Percentiles rank a stretch among this genome's conserved stretches.
These are phyloP conservation scores for Platichthys stellatus DNA, from an alignment of 2,113 vertebrate genomes.

Conservation along the genomic window DNA sequence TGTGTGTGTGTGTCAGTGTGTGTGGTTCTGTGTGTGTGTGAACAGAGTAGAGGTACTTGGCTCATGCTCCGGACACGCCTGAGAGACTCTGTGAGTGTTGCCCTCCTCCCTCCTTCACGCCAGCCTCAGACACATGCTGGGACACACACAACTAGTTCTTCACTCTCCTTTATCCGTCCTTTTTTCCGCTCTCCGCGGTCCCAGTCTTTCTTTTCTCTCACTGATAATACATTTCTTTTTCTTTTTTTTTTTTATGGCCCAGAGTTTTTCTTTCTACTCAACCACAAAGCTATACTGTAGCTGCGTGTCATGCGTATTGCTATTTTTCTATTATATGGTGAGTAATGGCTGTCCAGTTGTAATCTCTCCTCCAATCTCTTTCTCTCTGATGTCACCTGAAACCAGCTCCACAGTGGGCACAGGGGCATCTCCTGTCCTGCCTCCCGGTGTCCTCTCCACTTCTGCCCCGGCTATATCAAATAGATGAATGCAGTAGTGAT, in stretches of 20 bases:
- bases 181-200: conserved; percentile 17
- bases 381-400: conserved; percentile 28
- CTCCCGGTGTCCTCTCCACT: conserved; percentile 16
- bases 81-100: conserved; percentile 72
- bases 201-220: conserved; percentile 38
- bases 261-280: conserved; percentile 42
- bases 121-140: conserved; percentile 73
- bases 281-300: conserved; percentile 16
- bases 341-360: conserved; percentile 48
- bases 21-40: conserved; percentile 40
- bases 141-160: conserved; percentile 70
- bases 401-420: conserved; percentile 9
- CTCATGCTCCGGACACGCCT: conserved; percentile 75
- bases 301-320: conserved; percentile 15
- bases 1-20: conserved; percentile 9
- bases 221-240: conserved; percentile 34
- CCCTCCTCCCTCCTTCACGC: conserved; percentile 57
- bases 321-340: conserved; percentile 43
- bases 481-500: conserved; percentile 74
- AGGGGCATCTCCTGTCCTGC: neutral
- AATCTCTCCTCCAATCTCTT: neutral
- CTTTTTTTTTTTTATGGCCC: conserved; percentile 14
- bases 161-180: conserved; percentile 46
- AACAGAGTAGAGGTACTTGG: conserved; percentile 62
- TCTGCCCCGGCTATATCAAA: conserved; percentile 37